Conservation (phyloP, 2,888 invertebrate genomes). For the Eurytoma californica region DNA sequence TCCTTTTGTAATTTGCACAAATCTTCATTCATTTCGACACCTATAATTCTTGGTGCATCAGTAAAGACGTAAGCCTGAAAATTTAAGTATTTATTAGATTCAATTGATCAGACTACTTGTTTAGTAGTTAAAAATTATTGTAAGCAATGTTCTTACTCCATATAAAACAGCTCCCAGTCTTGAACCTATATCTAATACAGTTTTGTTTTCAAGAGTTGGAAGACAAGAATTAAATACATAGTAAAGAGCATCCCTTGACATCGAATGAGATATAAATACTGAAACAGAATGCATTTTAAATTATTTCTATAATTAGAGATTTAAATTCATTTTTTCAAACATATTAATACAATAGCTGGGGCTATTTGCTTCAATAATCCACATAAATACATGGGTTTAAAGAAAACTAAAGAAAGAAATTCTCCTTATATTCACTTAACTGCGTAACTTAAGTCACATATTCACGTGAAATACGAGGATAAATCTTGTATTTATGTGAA, state of each 20-base stretch:
- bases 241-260: slow-evolving; percentile 78
- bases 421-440: no score
- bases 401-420: no score
- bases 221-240: slow-evolving; percentile 81
- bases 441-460: no score
- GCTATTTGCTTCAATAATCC: no score
- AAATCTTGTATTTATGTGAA: no score
- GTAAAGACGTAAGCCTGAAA: slow-evolving; percentile 80
- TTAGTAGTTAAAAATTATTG: neutral
- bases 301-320: neutral
- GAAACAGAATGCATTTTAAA: slow-evolving; percentile 60
- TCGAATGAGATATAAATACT: slow-evolving; percentile 82
- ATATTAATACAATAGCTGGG: slow-evolving; percentile 57
- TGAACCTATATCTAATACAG: slow-evolving; percentile 83
- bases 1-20: slow-evolving; percentile 80
- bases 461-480: no score
- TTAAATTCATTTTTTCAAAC: neutral
- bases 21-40: slow-evolving; percentile 83
- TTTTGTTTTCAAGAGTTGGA: slow-evolving; percentile 79
- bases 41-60: slow-evolving; percentile 78
- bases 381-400: no score
- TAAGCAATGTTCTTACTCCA: slow-evolving; percentile 76
- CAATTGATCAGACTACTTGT: neutral
- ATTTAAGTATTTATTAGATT: slow-evolving; percentile 9
- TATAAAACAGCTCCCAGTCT: slow-evolving; percentile 83